phyloP scores from a whole-genome alignment of 2,797 vertebrate genomes.

The Darevskia mixta region DNA sequence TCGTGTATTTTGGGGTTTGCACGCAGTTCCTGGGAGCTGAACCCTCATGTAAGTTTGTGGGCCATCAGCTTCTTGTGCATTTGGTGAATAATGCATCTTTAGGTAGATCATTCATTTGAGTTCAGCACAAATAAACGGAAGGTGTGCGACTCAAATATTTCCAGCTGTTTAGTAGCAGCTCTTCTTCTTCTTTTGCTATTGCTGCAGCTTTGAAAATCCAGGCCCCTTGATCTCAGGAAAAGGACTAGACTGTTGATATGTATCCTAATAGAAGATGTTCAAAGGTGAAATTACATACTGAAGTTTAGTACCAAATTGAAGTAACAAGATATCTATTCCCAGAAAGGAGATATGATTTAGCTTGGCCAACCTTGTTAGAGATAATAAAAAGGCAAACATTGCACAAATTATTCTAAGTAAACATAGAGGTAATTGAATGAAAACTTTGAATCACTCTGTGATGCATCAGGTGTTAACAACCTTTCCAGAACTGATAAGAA shows the following conservation, averaged over 20 bases:
- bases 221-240: not conserved
- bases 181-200: not conserved
- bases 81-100: too few relatives aligned
- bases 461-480: constrained; percentile 59
- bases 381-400: not conserved
- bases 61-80: too few relatives aligned
- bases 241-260: not conserved
- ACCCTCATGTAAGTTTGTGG: too few relatives aligned
- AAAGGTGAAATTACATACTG: constrained; percentile 13
- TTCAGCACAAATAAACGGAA: not conserved
- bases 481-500: constrained; percentile 56
- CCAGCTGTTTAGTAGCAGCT: not conserved
- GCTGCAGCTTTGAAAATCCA: not conserved
- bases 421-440: constrained; percentile 11
- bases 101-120: too few relatives aligned
- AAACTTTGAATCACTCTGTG: constrained; percentile 54
- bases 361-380: constrained; percentile 6
- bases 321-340: not conserved
- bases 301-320: not conserved
- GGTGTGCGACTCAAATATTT: not conserved
- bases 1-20: too few relatives aligned
- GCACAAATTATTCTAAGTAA: constrained; percentile 16
- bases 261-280: not conserved
- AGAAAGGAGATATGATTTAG: not conserved
- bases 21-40: too few relatives aligned